Evolutionary conservation across 2,888 invertebrate genomes (phyloP), one percentile per base, ranked within the genome.

Genomic region (Eugnorisma glareosa): DNA sequence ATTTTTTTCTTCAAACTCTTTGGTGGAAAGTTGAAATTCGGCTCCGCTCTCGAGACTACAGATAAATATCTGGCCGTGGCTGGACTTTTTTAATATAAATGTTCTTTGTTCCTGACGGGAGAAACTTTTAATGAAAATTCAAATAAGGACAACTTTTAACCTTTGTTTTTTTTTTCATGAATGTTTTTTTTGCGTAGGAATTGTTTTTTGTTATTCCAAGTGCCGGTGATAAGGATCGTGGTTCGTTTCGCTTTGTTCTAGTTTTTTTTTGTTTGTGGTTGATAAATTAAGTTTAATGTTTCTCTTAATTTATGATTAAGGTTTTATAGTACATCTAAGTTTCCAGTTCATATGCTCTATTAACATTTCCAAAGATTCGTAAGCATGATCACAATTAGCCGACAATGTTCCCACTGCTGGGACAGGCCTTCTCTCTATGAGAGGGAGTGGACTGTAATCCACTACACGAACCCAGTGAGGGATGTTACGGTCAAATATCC

Each of bases 21-120:
- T 94, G 93, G 10, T 70, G 84, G 82, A 95, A 92, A 96, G 96
- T 95, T 93, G 92, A 95, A 95, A 94, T 96, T 95, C 93, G 94
- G 95, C 94, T 91, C 93, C 94, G 94, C 95, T 95, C 95, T 95
- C 95, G 95, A 95, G 96, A 96, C 96, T 95, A 95, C 95, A 95
- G 96, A 96, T 96, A 96, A 96, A 96, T 96, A 96, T 96, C 96
- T 96, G 96, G 95, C 95, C 94, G 94, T 91, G 94, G 94, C 93
- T 93, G 92, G 96, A 96, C 94, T 96, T 96, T 96, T 96, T 96
- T 96, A 96, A 96, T 96, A 96, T 96, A 96, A 96, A 96, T 96
- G 96, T 96, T 96, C 96, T 96, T 96, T 96, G 96, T 96, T 96
- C 95, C 93, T 96, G 96, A 96, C 95, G 94, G 94, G 93, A 93